phyloP scores from a whole-genome alignment of 2,113 vertebrate genomes.

The Amblyopsis rosae region DNA sequence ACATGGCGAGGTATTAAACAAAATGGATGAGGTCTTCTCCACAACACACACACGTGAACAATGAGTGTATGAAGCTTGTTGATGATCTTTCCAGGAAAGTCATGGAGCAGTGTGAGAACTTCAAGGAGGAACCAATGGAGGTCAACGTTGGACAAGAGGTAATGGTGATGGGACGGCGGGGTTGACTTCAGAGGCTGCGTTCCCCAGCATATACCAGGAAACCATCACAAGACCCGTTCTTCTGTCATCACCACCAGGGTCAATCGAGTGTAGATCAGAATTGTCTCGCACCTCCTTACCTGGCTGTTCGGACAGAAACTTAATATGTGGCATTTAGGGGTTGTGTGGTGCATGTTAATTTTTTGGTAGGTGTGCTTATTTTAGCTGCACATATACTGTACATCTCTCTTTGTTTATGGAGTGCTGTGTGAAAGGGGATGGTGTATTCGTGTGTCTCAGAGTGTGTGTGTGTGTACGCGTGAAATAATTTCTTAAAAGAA shows the following conservation, averaged over 20 bases:
- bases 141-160: conserved; percentile 82
- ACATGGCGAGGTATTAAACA: conserved; percentile 88
- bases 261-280: conserved; percentile 76
- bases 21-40: neutral
- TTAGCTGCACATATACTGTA: conserved; percentile 40
- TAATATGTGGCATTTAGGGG: conserved; percentile 46
- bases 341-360: conserved; percentile 46
- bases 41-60: no score
- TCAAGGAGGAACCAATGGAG: conserved; percentile 97
- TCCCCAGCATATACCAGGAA: conserved; percentile 19
- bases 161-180: conserved; percentile 68
- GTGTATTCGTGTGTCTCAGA: conserved; percentile 28
- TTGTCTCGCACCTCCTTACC: conserved; percentile 43
- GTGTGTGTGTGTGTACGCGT: conserved; percentile 8
- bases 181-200: conserved; percentile 21
- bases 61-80: neutral
- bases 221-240: conserved; percentile 34
- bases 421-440: conserved; percentile 16
- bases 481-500: conserved; percentile 29
- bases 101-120: conserved; percentile 93
- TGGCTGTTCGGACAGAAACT: conserved; percentile 35
- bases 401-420: conserved; percentile 39
- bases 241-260: conserved; percentile 68
- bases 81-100: conserved; percentile 84
- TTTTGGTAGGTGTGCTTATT: conserved; percentile 40